These are phyloP conservation scores for Phalera bucephala DNA, from an alignment of 2,888 invertebrate genomes.

Conservation along the genomic window DNA sequence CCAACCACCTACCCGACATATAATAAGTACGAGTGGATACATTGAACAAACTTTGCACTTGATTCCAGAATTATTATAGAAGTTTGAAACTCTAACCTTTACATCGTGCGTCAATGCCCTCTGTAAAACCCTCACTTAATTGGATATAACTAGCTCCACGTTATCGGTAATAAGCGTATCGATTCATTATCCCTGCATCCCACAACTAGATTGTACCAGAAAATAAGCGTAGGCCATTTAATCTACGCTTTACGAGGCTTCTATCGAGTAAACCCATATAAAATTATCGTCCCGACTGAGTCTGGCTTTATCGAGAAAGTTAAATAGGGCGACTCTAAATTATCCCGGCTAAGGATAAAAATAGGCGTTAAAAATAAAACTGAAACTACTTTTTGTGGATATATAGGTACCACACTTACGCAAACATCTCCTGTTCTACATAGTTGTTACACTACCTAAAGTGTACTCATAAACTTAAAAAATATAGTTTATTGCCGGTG, in stretches of 20 bases:
- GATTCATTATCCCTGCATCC: slow-evolving; percentile 14
- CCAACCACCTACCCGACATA: not conserved
- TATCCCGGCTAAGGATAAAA: too few relatives aligned
- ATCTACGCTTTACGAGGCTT: not conserved
- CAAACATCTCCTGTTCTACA: too few relatives aligned
- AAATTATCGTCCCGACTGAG: slow-evolving; percentile 12
- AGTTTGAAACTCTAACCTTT: too few relatives aligned
- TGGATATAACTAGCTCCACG: slow-evolving; percentile 26
- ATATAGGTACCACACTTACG: too few relatives aligned
- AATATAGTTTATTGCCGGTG: too few relatives aligned
- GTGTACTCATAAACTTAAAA: too few relatives aligned
- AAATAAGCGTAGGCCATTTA: slow-evolving; percentile 8
- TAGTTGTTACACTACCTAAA: too few relatives aligned
- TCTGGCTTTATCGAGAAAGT: slow-evolving; percentile 18
- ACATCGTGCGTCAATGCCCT: slow-evolving; percentile 52
- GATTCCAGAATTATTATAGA: too few relatives aligned
- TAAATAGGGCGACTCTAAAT: slow-evolving; percentile 4
- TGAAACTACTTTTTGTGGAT: too few relatives aligned
- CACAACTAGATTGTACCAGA: slow-evolving; percentile 9
- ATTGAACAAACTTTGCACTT: too few relatives aligned
- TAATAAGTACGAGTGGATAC: not conserved
- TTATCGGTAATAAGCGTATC: slow-evolving; percentile 18
- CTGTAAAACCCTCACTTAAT: slow-evolving; percentile 31
- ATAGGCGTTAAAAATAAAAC: too few relatives aligned
- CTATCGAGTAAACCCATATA: slow-evolving; percentile 4